A percentile compares a stretch with the other conserved stretches of the same genome.
Evolutionary conservation across 2,797 vertebrate species (phyloP).

Genomic region (Emydoidea blandingii): DNA sequence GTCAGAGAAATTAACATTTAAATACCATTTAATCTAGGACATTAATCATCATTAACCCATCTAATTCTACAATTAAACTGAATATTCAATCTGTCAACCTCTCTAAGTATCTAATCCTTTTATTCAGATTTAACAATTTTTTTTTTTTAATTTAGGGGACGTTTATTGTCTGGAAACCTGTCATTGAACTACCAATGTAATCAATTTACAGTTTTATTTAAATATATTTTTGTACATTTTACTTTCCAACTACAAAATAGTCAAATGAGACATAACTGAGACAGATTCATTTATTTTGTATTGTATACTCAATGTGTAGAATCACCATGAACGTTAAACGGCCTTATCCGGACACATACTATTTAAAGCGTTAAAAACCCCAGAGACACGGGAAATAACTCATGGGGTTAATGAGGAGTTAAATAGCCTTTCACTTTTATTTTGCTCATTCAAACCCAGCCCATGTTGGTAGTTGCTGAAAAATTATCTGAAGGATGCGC

Average conservation of each 20-base stretch:
- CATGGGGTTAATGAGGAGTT: constrained; percentile 7
- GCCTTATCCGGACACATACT: constrained; percentile 10
- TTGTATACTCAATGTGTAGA: neutral
- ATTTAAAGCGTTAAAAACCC: neutral
- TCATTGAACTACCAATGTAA: constrained; percentile 36
- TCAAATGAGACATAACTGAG: constrained; percentile 37
- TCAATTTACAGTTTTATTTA: constrained; percentile 24
- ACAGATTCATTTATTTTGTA: constrained; percentile 35
- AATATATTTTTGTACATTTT: constrained; percentile 19
- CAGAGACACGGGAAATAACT: neutral
- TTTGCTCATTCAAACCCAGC: neutral
- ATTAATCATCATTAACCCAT: constrained; percentile 71
- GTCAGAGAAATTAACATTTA: constrained; percentile 74
- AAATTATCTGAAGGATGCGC: constrained; percentile 1
- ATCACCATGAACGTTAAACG: neutral
- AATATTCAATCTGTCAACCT: constrained; percentile 49
- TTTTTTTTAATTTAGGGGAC: constrained; percentile 34
- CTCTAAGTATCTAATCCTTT: constrained; percentile 5
- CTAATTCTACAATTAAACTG: constrained; percentile 67
- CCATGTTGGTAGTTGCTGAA: constrained; percentile 37
- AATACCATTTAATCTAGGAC: constrained; percentile 60
- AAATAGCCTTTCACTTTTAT: constrained; percentile 29
- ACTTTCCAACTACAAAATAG: constrained; percentile 16
- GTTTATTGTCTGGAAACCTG: constrained; percentile 29
- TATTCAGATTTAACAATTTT: constrained; percentile 20